Evolutionary conservation across 2,888 invertebrate species (phyloP).

Genomic region (Criorhina ranunculi): DNA sequence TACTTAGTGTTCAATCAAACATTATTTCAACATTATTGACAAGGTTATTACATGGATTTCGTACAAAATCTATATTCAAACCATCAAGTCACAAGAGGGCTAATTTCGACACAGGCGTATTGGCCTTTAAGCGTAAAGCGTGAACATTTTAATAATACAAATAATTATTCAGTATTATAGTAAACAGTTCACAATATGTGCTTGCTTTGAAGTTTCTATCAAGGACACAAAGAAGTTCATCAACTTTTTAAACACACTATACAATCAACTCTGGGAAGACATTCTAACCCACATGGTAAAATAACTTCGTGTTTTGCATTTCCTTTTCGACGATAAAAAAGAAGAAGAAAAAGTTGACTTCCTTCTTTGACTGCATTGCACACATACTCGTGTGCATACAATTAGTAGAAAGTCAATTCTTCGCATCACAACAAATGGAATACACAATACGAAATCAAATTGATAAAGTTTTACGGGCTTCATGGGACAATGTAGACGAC

Average conservation of each 20-base stretch:
- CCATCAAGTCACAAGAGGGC: no score
- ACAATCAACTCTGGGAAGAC: background rate
- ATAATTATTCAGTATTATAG: no score
- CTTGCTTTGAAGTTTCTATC: no score
- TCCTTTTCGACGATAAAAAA: background rate
- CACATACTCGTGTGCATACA: conserved; percentile 43
- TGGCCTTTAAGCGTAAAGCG: no score
- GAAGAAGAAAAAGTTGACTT: background rate
- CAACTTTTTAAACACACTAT: conserved; percentile 22
- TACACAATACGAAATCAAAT: conserved; percentile 62
- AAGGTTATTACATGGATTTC: no score
- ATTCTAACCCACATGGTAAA: background rate
- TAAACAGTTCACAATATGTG: no score
- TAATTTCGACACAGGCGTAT: no score
- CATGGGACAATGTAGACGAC: background rate
- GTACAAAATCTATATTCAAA: no score
- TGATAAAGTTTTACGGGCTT: conserved; percentile 64
- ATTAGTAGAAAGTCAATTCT: conserved; percentile 52
- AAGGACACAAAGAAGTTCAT: no score
- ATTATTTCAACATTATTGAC: no score
- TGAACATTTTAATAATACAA: no score
- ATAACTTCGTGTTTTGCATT: conserved; percentile 13
- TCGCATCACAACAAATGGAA: conserved; percentile 39
- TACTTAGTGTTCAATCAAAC: no score
- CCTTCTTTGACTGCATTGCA: conserved; percentile 10